A percentile compares a stretch with the other conserved stretches of the same genome.
phyloP scores from a whole-genome alignment of 2,113 vertebrate genomes.

The Daubentonia madagascariensis region DNA sequence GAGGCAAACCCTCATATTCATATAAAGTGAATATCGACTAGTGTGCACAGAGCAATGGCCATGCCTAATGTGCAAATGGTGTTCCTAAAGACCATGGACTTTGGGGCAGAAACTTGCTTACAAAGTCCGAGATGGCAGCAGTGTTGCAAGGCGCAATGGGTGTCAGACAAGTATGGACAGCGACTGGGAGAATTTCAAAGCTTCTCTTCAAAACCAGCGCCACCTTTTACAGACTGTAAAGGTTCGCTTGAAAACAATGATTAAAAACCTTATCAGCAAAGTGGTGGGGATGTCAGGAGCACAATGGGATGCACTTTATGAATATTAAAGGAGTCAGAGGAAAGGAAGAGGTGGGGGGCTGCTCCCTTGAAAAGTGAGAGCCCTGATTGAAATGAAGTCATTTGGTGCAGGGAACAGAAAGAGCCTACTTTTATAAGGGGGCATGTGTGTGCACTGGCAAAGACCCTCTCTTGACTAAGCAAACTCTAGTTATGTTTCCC shows the following conservation, averaged over 20 bases:
- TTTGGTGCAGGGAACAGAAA: not conserved
- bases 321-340: not conserved
- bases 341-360: not conserved
- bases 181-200: too few relatives aligned
- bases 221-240: not conserved
- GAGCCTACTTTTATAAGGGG: not conserved
- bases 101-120: too few relatives aligned
- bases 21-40: not conserved
- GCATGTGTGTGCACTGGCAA: not conserved
- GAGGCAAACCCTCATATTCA: not conserved
- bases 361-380: not conserved
- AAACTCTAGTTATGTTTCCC: not conserved
- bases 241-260: not conserved
- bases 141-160: too few relatives aligned
- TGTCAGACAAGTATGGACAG: not conserved
- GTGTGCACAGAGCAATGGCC: not conserved
- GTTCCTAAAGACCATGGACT: not conserved
- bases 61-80: not conserved
- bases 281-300: too few relatives aligned
- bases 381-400: not conserved
- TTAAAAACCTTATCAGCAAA: too few relatives aligned
- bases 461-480: not conserved
- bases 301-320: fast-evolving
- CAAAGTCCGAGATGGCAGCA: too few relatives aligned
- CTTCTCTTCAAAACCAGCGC: not conserved